Conservation (phyloP, 2,888 invertebrate species). For the Oligia strigilis region DNA sequence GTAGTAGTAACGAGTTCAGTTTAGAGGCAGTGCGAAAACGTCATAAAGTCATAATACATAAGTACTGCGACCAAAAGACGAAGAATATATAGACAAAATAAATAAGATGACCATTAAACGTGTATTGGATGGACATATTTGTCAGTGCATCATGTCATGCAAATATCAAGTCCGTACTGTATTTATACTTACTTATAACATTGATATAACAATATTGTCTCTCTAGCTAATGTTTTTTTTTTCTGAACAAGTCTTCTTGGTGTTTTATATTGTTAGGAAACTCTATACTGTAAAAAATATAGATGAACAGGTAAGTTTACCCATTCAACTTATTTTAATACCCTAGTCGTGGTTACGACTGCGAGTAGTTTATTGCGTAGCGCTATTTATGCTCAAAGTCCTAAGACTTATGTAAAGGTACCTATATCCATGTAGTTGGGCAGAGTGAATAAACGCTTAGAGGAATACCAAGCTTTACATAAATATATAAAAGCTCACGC, state of each 20-base stretch:
- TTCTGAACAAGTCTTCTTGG: background rate
- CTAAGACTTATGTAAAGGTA: too few species aligned
- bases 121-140: background rate
- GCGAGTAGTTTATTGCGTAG: conserved; percentile 5
- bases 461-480: background rate
- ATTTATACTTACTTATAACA: too few species aligned
- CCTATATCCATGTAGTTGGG: background rate
- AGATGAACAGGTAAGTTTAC: background rate
- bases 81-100: background rate
- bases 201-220: background rate
- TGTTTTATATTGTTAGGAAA: conserved; percentile 4
- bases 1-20: conserved; percentile 50
- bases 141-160: background rate
- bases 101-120: background rate
- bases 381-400: conserved; percentile 2
- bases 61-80: background rate
- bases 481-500: background rate
- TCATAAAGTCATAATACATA: conserved; percentile 4
- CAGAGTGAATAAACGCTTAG: background rate
- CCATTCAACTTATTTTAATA: conserved; percentile 2
- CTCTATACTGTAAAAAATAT: background rate
- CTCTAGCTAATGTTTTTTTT: background rate
- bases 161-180: background rate
- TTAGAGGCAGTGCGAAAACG: conserved; percentile 26
- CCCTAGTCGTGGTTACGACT: background rate